These are phyloP conservation scores for Leptarthrus brevirostris DNA, from an alignment of 2,888 invertebrate genomes.

Conservation along the genomic window DNA sequence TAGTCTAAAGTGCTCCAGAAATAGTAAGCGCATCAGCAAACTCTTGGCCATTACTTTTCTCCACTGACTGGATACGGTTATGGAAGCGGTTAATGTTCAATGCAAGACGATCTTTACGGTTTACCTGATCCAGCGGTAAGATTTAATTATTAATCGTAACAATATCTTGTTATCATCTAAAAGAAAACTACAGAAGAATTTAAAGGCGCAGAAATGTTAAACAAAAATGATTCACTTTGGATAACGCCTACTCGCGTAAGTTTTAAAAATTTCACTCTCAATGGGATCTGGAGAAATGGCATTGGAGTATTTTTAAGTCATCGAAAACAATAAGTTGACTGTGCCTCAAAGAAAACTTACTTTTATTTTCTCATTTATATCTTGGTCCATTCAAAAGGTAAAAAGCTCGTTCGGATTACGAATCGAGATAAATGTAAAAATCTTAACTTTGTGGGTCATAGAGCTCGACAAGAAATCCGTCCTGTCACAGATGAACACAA, in stretches of 20 bases:
- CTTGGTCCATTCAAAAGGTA: not conserved
- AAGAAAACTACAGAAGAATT: not conserved
- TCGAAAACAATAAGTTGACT: not conserved
- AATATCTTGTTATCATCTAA: not conserved
- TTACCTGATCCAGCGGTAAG: not conserved
- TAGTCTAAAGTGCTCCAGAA: conserved; percentile 8
- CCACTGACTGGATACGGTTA: not conserved
- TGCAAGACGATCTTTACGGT: not conserved
- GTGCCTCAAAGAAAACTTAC: not conserved
- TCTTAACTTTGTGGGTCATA: conserved; percentile 8
- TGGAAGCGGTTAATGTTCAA: conserved; percentile 13
- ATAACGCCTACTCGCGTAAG: not conserved
- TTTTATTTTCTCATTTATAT: not conserved
- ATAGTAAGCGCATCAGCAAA: not conserved
- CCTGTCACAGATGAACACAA: not conserved
- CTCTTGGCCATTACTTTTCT: conserved; percentile 21
- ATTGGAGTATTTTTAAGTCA: not conserved
- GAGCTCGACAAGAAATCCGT: not conserved
- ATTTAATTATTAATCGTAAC: not conserved
- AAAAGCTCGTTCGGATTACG: not conserved
- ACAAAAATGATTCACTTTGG: conserved; percentile 14
- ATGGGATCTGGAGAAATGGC: not conserved
- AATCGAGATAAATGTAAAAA: not conserved
- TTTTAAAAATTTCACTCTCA: not conserved
- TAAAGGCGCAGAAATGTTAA: not conserved